A percentile compares a stretch with the other conserved stretches of the same genome.
phyloP scores from a whole-genome alignment of 92 coral and sea anemone genomes.

The Porites evermanni region DNA sequence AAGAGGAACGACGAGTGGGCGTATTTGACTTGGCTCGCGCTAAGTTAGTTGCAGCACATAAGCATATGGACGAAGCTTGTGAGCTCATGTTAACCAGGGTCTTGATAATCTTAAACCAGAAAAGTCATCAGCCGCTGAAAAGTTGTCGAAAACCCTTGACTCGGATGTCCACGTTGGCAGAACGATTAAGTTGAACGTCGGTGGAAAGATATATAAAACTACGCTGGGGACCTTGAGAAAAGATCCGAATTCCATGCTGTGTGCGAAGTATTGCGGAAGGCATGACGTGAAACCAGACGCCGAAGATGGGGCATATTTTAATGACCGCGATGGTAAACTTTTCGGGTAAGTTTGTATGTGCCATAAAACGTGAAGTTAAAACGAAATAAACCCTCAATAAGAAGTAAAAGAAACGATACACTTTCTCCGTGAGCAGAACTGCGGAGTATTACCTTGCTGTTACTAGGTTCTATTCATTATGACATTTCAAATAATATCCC shows the following conservation, averaged over 20 bases:
- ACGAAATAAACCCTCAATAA: too few relatives aligned
- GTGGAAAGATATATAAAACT: constrained; percentile 69
- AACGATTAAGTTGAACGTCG: constrained; percentile 61
- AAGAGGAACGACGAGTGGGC: background rate
- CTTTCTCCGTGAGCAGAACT: too few relatives aligned
- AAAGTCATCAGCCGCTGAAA: constrained; percentile 47
- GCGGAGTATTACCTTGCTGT: too few relatives aligned
- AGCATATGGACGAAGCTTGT: constrained; percentile 47
- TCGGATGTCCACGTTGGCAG: constrained; percentile 39
- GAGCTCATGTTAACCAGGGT: constrained; percentile 43
- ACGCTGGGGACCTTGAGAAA: constrained; percentile 58
- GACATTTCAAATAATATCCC: too few relatives aligned
- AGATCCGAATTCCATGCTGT: constrained; percentile 66
- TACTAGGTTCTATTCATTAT: too few relatives aligned
- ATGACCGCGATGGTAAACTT: constrained; percentile 56
- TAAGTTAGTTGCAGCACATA: constrained; percentile 48
- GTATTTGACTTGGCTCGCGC: constrained; percentile 19
- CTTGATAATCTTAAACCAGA: constrained; percentile 36
- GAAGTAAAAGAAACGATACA: too few relatives aligned
- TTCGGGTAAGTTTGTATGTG: constrained; percentile 30
- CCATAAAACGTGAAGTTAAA: too few relatives aligned
- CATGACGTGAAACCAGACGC: constrained; percentile 46
- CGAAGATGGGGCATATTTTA: constrained; percentile 19
- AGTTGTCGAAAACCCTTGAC: constrained; percentile 56
- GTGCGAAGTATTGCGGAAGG: constrained; percentile 68